phyloP scores from a whole-genome alignment of 2,888 invertebrate genomes.

The Galeopsomyia nigrocyanea region DNA sequence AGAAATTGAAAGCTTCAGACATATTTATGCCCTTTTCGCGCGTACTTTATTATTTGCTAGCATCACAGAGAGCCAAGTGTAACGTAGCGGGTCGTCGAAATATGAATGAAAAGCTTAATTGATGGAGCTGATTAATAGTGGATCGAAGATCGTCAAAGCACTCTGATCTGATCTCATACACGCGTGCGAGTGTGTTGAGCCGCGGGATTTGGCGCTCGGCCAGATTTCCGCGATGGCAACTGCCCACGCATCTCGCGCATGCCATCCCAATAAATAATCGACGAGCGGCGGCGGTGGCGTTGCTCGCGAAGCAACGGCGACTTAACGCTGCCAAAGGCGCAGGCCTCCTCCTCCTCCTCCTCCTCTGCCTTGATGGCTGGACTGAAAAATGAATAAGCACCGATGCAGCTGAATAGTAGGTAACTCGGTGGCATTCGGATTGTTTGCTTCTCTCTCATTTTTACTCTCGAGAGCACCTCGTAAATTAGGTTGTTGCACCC shows the following conservation, averaged over 20 bases:
- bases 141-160: too few relatives aligned
- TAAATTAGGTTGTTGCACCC: conserved; percentile 41
- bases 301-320: background rate
- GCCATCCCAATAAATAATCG: conserved; percentile 68
- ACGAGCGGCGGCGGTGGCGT: conserved; percentile 47
- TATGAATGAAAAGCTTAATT: too few relatives aligned
- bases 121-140: too few relatives aligned
- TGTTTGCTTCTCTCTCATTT: too few relatives aligned
- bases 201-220: conserved; percentile 62
- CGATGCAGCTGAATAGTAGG: conserved; percentile 14
- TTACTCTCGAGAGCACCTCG: conserved; percentile 21
- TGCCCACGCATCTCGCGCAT: conserved; percentile 64
- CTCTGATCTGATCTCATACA: too few relatives aligned
- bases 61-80: too few relatives aligned
- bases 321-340: conserved; percentile 31
- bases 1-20: too few relatives aligned
- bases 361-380: background rate
- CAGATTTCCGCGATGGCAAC: conserved; percentile 55
- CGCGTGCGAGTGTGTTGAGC: too few relatives aligned
- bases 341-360: conserved; percentile 17
- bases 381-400: background rate
- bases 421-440: background rate
- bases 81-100: too few relatives aligned
- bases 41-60: too few relatives aligned
- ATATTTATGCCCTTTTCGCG: too few relatives aligned